A percentile compares a stretch with the other conserved stretches of the same genome.
phyloP scores from a whole-genome alignment of 2,888 invertebrate species.

The Eupithecia subfuscata region DNA sequence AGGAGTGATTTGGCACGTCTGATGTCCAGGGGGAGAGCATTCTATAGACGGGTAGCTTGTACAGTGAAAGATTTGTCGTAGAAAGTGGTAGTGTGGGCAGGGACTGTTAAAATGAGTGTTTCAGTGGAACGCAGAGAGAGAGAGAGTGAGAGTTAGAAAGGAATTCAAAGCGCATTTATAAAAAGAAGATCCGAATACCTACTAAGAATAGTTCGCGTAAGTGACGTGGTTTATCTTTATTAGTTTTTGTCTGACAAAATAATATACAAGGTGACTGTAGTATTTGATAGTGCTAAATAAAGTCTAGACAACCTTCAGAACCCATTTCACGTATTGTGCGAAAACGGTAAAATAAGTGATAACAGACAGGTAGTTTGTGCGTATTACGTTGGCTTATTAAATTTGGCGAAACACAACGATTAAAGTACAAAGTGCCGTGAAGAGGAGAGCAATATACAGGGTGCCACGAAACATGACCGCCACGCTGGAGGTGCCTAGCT shows the following conservation, averaged over 20 bases:
- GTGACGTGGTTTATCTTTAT: background rate
- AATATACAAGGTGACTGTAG: background rate
- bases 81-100: too few relatives aligned
- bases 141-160: too few relatives aligned
- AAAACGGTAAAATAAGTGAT: background rate
- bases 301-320: conserved; percentile 6
- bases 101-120: too few relatives aligned
- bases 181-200: background rate
- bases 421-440: background rate
- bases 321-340: background rate
- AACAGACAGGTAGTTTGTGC: background rate
- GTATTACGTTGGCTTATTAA: background rate
- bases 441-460: background rate
- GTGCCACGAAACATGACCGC: too few relatives aligned
- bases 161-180: too few relatives aligned
- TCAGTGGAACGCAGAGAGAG: too few relatives aligned
- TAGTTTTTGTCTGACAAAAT: conserved; percentile 2
- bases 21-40: too few relatives aligned
- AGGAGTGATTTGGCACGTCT: too few relatives aligned
- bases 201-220: background rate
- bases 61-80: too few relatives aligned
- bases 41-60: too few relatives aligned
- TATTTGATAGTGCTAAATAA: conserved; percentile 13
- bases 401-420: background rate
- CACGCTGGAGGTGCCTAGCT: too few relatives aligned